phyloP scores from a whole-genome alignment of 2,797 vertebrate species.

The Bryconaethiops microstoma region DNA sequence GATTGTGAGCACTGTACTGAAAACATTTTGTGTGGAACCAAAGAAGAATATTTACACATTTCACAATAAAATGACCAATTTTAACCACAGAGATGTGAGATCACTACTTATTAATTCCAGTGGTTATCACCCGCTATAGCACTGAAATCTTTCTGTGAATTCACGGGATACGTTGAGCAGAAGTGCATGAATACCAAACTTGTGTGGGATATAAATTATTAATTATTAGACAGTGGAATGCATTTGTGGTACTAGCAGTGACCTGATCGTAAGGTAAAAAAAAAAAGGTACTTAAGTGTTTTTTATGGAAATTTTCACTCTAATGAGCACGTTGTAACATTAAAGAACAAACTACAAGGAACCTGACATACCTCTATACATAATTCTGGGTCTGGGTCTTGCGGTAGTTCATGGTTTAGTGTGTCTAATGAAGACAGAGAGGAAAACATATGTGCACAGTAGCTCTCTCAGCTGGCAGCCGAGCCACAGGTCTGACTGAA shows the following conservation, averaged over 20 bases:
- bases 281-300: conserved; percentile 10
- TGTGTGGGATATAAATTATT: conserved; percentile 3
- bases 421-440: conserved; percentile 29
- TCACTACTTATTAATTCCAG: conserved; percentile 21
- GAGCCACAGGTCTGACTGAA: conserved; percentile 38
- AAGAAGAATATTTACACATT: conserved; percentile 57
- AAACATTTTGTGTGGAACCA: conserved; percentile 48
- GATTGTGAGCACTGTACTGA: conserved; percentile 37
- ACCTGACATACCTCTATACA: conserved; percentile 6
- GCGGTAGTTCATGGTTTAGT: conserved; percentile 20
- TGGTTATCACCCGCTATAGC: conserved; percentile 31
- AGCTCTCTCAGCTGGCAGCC: conserved; percentile 52
- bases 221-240: conserved; percentile 19
- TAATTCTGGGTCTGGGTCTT: conserved; percentile 33
- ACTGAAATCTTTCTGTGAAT: background rate
- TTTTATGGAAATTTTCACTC: background rate
- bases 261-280: background rate
- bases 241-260: background rate
- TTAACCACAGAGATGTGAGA: conserved; percentile 53
- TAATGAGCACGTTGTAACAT: background rate
- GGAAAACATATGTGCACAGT: conserved; percentile 49
- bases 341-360: conserved; percentile 11
- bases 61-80: conserved; percentile 63
- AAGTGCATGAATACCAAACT: background rate
- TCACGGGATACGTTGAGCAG: background rate